These are phyloP conservation scores for Crotalus tigris DNA, from an alignment of 2,113 vertebrate species.

Conservation along the genomic window DNA sequence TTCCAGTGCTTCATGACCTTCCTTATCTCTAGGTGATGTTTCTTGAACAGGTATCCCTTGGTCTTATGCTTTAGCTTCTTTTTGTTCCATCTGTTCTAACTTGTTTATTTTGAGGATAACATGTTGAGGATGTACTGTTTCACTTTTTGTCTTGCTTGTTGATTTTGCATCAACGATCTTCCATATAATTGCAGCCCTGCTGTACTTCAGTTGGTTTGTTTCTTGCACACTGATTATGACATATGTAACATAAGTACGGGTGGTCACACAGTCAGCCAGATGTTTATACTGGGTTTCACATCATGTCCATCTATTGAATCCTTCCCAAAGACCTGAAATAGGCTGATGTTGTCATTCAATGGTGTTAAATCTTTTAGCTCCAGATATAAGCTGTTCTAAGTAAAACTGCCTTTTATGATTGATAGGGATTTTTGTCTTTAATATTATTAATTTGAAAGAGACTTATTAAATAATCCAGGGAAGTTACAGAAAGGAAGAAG, in stretches of 20 bases:
- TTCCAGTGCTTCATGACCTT: not conserved
- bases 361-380: too few relatives aligned
- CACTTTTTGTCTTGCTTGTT: not conserved
- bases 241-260: not conserved
- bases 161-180: not conserved
- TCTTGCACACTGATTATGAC: not conserved
- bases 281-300: not conserved
- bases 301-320: not conserved
- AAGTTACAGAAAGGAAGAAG: not conserved
- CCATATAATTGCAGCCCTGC: not conserved
- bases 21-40: not conserved
- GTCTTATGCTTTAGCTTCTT: not conserved
- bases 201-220: not conserved
- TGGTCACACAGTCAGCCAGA: not conserved
- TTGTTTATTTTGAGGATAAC: not conserved
- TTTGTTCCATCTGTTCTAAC: not conserved
- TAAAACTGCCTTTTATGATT: too few relatives aligned
- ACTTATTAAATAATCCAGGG: not conserved
- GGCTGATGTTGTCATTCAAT: too few relatives aligned
- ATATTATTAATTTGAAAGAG: not conserved
- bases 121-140: not conserved
- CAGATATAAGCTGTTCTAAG: too few relatives aligned
- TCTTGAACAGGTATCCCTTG: not conserved
- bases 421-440: not conserved
- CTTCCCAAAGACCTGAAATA: not conserved